phyloP scores from a whole-genome alignment of 2,113 vertebrate species.

The Dicerorhinus sumatrensis region DNA sequence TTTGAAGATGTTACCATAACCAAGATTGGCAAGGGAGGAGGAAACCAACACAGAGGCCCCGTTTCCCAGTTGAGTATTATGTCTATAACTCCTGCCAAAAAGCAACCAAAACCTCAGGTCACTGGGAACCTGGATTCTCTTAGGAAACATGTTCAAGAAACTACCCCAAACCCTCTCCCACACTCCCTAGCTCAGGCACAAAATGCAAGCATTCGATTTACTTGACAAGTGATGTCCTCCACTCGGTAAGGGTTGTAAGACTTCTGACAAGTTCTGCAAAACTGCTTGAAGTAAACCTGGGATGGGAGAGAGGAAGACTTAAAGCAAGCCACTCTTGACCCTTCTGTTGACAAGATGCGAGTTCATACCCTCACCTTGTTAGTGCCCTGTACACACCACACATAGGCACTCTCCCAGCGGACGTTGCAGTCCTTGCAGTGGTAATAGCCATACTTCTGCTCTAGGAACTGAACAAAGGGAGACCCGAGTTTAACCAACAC shows the following conservation, averaged over 20 bases:
- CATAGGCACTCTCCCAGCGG: slow-evolving; percentile 98
- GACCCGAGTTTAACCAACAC: neutral
- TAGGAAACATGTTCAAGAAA: neutral
- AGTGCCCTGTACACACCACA: slow-evolving; percentile 98
- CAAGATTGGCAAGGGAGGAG: neutral
- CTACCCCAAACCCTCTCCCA: neutral
- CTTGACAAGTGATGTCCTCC: slow-evolving; percentile 97
- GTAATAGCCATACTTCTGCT: slow-evolving; percentile 98
- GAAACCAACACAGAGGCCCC: rapidly evolving
- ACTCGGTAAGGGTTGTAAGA: slow-evolving; percentile 97
- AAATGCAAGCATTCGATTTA: slow-evolving; percentile 81
- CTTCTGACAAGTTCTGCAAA: slow-evolving; percentile 96
- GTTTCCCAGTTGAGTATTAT: neutral
- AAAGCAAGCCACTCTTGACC: neutral
- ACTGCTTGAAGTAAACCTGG: slow-evolving; percentile 98
- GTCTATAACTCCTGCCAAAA: neutral
- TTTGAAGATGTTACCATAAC: neutral
- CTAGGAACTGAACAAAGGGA: slow-evolving; percentile 91
- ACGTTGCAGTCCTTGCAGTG: slow-evolving; percentile 97
- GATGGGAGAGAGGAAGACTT: neutral
- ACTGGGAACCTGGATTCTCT: neutral
- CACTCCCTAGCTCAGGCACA: neutral
- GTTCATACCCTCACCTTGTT: slow-evolving; percentile 90
- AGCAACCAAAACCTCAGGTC: neutral
- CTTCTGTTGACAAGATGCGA: rapidly evolving